Evolutionary conservation across 2,888 invertebrate species (phyloP), one percentile per base, ranked within the genome.

Genomic region (Eumacrocentrus americanus): DNA sequence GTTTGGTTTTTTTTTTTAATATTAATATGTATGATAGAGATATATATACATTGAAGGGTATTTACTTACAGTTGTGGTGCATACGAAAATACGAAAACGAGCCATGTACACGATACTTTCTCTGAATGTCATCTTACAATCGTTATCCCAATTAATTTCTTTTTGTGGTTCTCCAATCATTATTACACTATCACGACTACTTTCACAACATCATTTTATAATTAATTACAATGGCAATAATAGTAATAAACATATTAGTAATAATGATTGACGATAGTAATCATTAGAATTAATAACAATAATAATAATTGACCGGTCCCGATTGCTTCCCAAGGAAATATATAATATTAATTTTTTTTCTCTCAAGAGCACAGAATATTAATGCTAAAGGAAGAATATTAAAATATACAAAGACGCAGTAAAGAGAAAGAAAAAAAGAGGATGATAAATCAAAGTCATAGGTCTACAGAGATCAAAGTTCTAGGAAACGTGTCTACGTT

Each of bases 171-270:
- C 34, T 20, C 18, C 4, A 46, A 46, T 37, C 18, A 9, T 18
- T n/a, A 37, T 29, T 29, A 23, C 25, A 16, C 22, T 35, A 16
- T 48, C 9, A 48, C 48, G 29, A 29, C 29, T 29, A 29, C 20
- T 50, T 18, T 12, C 16, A 57, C 23, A 48, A 25, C 23, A 40
- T 25, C 23, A 29, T 25, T 42, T 47, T 50, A 57, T 65, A 58
- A 48, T 60, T 52, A 63, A 61, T 63, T 58, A 64, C 56, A 61
- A 48, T 59, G 51, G 42, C 55, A 57, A 58, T 62, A 44, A 48
- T 57, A 44, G 54, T 48, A 37, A 55, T 56, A 46, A 64, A 58
- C 48, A 51, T 54, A 58, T 58, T 50, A 38, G 23, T 54, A 23
- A 59, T 37, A 42, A n/a, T 40, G 14, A 40, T 40, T 12, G 38